Base-by-base conservation (phyloP, 1,140 invertebrate genomes). In the Diabrotica virgifera region DNA sequence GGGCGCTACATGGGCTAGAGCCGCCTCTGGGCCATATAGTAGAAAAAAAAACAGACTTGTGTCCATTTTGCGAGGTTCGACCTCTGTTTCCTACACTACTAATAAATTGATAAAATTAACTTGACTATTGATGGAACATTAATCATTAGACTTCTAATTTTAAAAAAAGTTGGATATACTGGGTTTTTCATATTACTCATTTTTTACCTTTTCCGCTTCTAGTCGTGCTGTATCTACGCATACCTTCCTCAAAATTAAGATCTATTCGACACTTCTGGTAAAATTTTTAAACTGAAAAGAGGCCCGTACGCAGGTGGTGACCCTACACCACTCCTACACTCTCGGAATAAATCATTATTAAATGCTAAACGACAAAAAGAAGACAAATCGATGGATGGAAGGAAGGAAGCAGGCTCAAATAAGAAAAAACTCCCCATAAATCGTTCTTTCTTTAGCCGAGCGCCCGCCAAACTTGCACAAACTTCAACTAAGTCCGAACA, bases 401-500 rank as follows among this genome's bases (percentile, higher is more conserved):
- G 71, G 69, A 72, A 74, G 71, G 73, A 70, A 70, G 66, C 70
- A 62, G 70, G 65, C 60, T 67, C 53, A 63, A 68, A 64, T 64
- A 64, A 67, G 71, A 75, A 74, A 75, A 74, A 71, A 66, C 68
- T 52, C 54, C 58, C 59, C 69, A 77, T 77, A 76, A 77, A 76
- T 77, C 73, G 64, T 75, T 72, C 72, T 77, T 77, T 76, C 73
- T 74, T 74, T 70, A 69, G 65, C 69, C 38, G 70, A 66, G 72
- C 64, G 57, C 65, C 69, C 64, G 60, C 67, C 69, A 66, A 74
- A 76, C 70, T 75, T 75, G 71, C 72, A 75, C 74, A 74, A 77
- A 77, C 75, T 77, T 76, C 72, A 71, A 69, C 73, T 76, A 78
- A 78, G 77, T 76, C 77, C 72, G 70, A 69, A 73, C 75, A 76